Evolutionary conservation across 2,888 invertebrate genomes (phyloP).

Genomic region (Slavum lentiscoides): DNA sequence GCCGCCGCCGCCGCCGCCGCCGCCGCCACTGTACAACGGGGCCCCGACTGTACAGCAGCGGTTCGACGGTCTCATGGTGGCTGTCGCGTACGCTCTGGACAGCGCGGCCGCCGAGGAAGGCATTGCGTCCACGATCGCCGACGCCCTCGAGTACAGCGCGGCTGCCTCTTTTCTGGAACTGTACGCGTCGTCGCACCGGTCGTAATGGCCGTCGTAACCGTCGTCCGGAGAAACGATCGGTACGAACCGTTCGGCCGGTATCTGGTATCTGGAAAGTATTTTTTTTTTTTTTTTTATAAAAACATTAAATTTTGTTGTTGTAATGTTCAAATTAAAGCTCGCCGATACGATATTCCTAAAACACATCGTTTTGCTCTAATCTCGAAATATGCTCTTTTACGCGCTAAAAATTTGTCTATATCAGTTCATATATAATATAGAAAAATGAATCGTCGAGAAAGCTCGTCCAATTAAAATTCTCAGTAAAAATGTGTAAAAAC

Average conservation of each 20-base stretch:
- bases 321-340: too few species aligned
- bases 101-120: slow-evolving; percentile 37
- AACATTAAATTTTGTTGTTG: too few species aligned
- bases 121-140: slow-evolving; percentile 56
- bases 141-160: slow-evolving; percentile 54
- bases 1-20: slow-evolving; percentile 58
- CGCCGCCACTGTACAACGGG: slow-evolving; percentile 59
- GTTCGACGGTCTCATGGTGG: slow-evolving; percentile 54
- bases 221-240: slow-evolving; percentile 46
- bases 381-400: too few species aligned
- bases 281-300: too few species aligned
- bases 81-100: slow-evolving; percentile 46
- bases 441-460: too few species aligned
- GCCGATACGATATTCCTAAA: too few species aligned
- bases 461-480: too few species aligned
- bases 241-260: slow-evolving; percentile 39
- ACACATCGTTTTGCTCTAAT: too few species aligned
- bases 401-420: too few species aligned
- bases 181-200: slow-evolving; percentile 47
- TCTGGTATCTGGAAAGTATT: slow-evolving; percentile 19
- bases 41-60: slow-evolving; percentile 58
- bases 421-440: too few species aligned
- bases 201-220: slow-evolving; percentile 47
- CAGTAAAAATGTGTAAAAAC: too few species aligned
- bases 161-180: slow-evolving; percentile 61